Base-by-base conservation (phyloP, 2,797 vertebrate species). In the Hydrocynus forskahlii region DNA sequence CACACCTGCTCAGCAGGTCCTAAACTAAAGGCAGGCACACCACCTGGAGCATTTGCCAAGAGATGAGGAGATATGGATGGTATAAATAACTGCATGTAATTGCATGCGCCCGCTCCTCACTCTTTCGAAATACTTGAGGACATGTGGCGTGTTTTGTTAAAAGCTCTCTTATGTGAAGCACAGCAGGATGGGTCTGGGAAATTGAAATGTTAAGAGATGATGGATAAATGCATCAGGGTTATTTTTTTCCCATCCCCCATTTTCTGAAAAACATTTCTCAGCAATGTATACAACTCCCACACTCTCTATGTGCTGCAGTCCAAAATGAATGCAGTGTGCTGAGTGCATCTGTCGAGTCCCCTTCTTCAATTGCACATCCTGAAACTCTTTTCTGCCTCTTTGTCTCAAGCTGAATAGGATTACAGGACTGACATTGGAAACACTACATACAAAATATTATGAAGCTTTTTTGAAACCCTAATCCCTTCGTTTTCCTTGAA, bases 131-230 rank as follows among this genome's bases (percentile, higher is more conserved):
- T 79, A 81, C 83, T 84, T 81, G 79, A 84, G 79, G 79, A 84
- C 79, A 81, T 84, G 83, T 81, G 83, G 76, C 64, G 76, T 66
- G 75, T 75, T 81, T 78, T 79, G 73, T 80, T 75, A 71, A 81
- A 79, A 75, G 76, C 79, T 70, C 76, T 81, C 76, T 55, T 64
- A 63, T 40, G 50, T 70, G 16, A 62, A 64, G 64, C 79, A 69
- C 83, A 43, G 79, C 68, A 69, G 62, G 75, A 75, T 68, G 75
- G 60, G 79, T 48, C 29, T 81, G 64, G 81, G 66, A 84, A 59
- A 81, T 81, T 81, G 70, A 79, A 84, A 84, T 75, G 79, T 81
- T 81, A 75, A 79, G 79, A 78, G 76, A 74, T 84, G 79, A 68
- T 55, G 67, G 77, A 80, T 78, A 76, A 81, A 84, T 79, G 79